Conservation (phyloP, 2,113 vertebrate species). For the Gobio gobio region DNA sequence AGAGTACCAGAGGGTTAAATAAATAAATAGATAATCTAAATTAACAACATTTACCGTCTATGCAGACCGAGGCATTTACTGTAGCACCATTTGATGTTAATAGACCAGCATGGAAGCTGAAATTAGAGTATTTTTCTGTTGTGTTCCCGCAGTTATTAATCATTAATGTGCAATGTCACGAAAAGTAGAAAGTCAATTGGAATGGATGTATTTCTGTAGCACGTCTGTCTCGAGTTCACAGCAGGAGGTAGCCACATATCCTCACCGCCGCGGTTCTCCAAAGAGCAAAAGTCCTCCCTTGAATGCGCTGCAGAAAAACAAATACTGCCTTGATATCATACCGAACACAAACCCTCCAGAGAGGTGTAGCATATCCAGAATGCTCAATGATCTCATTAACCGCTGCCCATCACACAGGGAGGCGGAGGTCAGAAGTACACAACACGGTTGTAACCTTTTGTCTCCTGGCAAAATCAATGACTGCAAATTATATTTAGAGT, state of each 20-base stretch:
- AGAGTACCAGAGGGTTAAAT: too few species aligned
- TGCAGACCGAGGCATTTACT: background rate
- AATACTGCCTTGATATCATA: conserved; percentile 69
- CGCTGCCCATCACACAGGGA: conserved; percentile 56
- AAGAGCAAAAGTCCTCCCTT: conserved; percentile 59
- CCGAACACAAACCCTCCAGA: conserved; percentile 45
- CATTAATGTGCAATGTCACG: conserved; percentile 67
- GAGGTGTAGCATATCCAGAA: conserved; percentile 66
- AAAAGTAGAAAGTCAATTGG: conserved; percentile 77
- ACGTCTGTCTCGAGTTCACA: conserved; percentile 68
- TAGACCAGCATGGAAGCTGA: conserved; percentile 6
- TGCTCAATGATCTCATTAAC: conserved; percentile 49
- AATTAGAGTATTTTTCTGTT: conserved; percentile 50
- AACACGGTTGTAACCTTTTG: conserved; percentile 67
- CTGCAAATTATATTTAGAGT: conserved; percentile 66
- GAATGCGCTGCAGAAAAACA: conserved; percentile 68
- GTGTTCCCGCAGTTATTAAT: conserved; percentile 68
- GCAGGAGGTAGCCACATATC: conserved; percentile 56
- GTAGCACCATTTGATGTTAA: background rate
- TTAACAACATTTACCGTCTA: background rate
- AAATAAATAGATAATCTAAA: background rate
- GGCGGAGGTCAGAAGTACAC: conserved; percentile 58
- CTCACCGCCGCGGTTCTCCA: conserved; percentile 50
- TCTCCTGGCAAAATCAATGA: conserved; percentile 68
- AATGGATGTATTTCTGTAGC: conserved; percentile 73